Conservation (phyloP, 1,140 invertebrate species). For the Radopholus similis region DNA sequence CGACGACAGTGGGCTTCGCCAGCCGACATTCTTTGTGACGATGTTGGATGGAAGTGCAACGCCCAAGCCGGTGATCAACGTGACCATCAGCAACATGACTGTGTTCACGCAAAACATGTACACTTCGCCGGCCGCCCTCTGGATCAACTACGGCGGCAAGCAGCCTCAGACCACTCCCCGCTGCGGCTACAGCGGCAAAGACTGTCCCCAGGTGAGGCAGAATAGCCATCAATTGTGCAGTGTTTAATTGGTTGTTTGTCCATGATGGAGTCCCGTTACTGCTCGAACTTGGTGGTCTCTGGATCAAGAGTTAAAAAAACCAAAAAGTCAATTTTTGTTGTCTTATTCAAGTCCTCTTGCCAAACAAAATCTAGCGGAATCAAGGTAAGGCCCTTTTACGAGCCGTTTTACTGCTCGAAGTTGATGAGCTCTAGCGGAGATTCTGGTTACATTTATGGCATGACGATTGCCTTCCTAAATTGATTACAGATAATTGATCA, state of each 20-base stretch:
- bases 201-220: slow-evolving; percentile 18
- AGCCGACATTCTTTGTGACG: slow-evolving; percentile 26
- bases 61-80: slow-evolving; percentile 2
- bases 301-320: not conserved
- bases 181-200: slow-evolving; percentile 30
- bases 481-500: no score
- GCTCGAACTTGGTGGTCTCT: not conserved
- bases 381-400: not conserved
- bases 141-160: slow-evolving; percentile 14
- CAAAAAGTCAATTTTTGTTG: not conserved
- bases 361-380: not conserved
- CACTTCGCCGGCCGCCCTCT: not conserved
- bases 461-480: no score
- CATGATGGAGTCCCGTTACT: not conserved
- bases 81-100: slow-evolving; percentile 2
- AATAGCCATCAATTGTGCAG: not conserved
- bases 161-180: slow-evolving; percentile 20
- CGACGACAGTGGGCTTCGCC: slow-evolving; percentile 34
- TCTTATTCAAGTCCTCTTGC: not conserved
- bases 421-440: no score
- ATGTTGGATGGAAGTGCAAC: slow-evolving; percentile 12
- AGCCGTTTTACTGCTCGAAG: no score
- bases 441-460: no score
- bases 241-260: not conserved
- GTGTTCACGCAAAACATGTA: not conserved